These are phyloP conservation scores for Hyaena hyaena DNA, from an alignment of 2,113 vertebrate species.

Conservation along the genomic window DNA sequence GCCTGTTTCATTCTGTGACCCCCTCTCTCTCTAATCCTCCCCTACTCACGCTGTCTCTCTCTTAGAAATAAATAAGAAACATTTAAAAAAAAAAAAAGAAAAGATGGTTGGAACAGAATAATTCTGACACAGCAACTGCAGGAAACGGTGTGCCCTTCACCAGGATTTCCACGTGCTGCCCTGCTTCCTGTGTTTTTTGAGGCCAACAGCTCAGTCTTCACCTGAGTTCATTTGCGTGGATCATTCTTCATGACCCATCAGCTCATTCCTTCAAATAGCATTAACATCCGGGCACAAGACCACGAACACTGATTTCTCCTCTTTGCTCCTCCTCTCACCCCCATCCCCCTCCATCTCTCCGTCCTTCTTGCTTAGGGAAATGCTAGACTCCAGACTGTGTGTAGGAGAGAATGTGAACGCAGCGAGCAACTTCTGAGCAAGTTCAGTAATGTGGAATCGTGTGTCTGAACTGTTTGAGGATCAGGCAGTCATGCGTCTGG, in stretches of 20 bases:
- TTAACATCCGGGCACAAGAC: not conserved
- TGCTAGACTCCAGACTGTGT: not conserved
- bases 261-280: not conserved
- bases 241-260: not conserved
- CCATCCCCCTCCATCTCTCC: not conserved
- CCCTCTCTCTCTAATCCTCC: no score
- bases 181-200: not conserved
- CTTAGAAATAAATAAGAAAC: no score
- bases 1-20: no score
- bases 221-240: not conserved
- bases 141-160: not conserved
- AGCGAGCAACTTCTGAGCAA: not conserved
- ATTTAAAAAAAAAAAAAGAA: not conserved
- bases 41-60: no score
- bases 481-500: not conserved
- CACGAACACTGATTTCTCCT: not conserved
- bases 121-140: not conserved
- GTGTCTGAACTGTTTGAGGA: not conserved
- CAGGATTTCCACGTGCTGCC: not conserved
- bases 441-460: not conserved
- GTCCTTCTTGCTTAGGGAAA: not conserved
- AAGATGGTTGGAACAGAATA: not conserved
- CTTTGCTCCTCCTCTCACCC: not conserved
- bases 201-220: not conserved
- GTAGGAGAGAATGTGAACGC: not conserved